phyloP scores from a whole-genome alignment of 2,888 invertebrate species.

The Lithophane socia region DNA sequence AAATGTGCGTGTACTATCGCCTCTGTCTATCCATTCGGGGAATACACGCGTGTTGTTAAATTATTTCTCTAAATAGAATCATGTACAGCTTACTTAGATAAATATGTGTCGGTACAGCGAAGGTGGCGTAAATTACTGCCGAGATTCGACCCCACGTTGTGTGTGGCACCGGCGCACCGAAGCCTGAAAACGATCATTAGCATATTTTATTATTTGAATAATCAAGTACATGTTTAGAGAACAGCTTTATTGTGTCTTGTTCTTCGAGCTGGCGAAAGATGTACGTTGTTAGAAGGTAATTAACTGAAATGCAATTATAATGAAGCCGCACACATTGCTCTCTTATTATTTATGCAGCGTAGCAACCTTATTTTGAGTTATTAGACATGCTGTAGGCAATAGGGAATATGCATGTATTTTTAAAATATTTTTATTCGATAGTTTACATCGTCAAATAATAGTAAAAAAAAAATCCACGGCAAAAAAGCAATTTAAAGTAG shows the following conservation, averaged over 20 bases:
- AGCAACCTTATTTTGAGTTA: not conserved
- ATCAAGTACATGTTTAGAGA: conserved; percentile 13
- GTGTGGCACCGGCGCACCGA: conserved; percentile 93
- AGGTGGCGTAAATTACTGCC: conserved; percentile 91
- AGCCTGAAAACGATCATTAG: conserved; percentile 86
- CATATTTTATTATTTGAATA: conserved; percentile 53
- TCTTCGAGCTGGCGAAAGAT: not conserved
- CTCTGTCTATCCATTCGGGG: not conserved
- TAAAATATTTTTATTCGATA: too few species aligned
- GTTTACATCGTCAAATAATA: too few species aligned
- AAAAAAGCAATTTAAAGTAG: too few species aligned
- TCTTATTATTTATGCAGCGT: not conserved
- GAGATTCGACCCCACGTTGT: conserved; percentile 91
- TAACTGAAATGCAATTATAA: conserved; percentile 1
- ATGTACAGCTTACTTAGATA: conserved; percentile 83
- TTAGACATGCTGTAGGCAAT: too few species aligned
- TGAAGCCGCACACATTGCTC: not conserved
- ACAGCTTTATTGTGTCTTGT: conserved; percentile 19
- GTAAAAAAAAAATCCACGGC: too few species aligned
- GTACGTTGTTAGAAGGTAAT: not conserved
- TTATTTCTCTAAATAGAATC: not conserved
- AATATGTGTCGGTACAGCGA: conserved; percentile 93
- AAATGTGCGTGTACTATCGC: too few species aligned
- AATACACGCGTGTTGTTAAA: too few species aligned
- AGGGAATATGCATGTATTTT: too few species aligned